phyloP scores from a whole-genome alignment of 1,140 invertebrate genomes.

The Pteromalus puparum region DNA sequence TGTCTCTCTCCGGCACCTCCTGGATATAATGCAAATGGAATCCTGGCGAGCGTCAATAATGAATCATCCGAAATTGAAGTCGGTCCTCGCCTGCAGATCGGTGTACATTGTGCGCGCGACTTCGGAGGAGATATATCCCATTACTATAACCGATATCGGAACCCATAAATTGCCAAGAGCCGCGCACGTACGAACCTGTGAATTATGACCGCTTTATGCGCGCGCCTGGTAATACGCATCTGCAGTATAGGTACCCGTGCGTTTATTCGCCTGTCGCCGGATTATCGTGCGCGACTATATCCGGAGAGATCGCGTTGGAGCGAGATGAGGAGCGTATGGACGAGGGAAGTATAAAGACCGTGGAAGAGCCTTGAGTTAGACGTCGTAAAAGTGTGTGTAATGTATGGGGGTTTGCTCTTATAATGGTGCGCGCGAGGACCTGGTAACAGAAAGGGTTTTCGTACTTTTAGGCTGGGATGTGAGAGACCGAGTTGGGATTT shows the following conservation, averaged over 20 bases:
- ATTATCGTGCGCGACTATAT: not conserved
- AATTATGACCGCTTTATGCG: constrained; percentile 34
- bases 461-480: no score
- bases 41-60: not conserved
- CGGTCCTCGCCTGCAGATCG: not conserved
- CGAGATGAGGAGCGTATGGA: not conserved
- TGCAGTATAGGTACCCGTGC: not conserved
- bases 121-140: constrained; percentile 17
- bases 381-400: no score
- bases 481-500: not conserved
- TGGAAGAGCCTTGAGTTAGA: no score
- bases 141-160: constrained; percentile 27
- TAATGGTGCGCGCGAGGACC: no score
- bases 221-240: not conserved
- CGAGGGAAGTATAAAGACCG: no score
- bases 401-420: no score
- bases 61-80: constrained; percentile 25
- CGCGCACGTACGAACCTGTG: not conserved
- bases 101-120: not conserved
- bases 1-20: not conserved
- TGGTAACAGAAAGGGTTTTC: no score
- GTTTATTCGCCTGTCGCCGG: not conserved
- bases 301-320: not conserved
- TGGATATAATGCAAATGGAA: constrained; percentile 13
- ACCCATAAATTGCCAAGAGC: constrained; percentile 8